Base-by-base conservation (phyloP, 2,888 invertebrate genomes). In the Chymomyza procnemis region DNA sequence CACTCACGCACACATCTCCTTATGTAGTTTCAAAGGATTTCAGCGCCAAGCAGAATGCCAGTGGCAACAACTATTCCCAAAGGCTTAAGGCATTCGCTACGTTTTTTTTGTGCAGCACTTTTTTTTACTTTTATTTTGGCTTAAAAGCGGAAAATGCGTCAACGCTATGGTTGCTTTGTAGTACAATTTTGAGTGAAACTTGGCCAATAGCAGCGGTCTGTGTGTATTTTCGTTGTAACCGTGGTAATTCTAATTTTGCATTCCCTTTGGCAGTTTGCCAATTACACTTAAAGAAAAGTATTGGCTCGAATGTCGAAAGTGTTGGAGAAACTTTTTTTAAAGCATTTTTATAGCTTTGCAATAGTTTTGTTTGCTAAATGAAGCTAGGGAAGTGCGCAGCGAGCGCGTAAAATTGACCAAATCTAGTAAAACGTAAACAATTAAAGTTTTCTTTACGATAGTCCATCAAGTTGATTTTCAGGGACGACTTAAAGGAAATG, bases 191-290 rank as follows among this genome's bases (percentile, higher is more conserved):
- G 12, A 41, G 26, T 26, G 26, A 12, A 41, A 41, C 34, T 41
- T 41, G 34, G 34, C 34, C 34, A 41, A 41, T 12, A 41, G 34
- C 12, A 41, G 34, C 34, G 12, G 34, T 62, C 34, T 69, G 58
- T 70, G 67, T 71, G 66, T 68, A 66, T 66, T 58, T 52, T 65
- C n/a, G 67, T 34, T 67, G 75, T 57, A 61, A 22, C 61, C 71
- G 58, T 54, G 75, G 85, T 75, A 71, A 71, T 75, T 71, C 75
- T 62, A 75, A 80, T 71, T 76, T 71, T 73, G 69, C 67, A 74
- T 83, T 75, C 69, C 68, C 72, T 71, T 66, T 66, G 66, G 67
- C 69, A 67, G 60, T 67, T 61, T 75, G 26, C 61, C 64, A 68
- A 58, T 63, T 21, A 41, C 34, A 41, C 34, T 14, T 41, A 41